Evolutionary conservation across 2,113 vertebrate genomes (phyloP).

Genomic region (Pelvicachromis taeniatus): DNA sequence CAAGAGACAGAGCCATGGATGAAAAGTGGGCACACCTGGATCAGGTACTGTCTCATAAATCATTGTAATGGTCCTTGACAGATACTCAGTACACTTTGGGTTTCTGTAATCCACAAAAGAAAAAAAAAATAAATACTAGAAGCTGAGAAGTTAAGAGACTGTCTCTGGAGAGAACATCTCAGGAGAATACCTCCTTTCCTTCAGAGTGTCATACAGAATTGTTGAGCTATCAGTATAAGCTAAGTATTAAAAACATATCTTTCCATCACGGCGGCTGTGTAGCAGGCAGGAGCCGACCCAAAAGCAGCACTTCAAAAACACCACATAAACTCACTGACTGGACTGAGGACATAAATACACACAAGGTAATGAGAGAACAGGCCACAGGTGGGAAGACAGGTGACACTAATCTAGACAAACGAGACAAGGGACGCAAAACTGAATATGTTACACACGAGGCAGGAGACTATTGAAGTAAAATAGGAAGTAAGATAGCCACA

Average conservation of each 20-base stretch:
- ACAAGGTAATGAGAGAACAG: background rate
- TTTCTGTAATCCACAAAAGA: background rate
- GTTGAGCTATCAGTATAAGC: background rate
- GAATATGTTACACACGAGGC: background rate
- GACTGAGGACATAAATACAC: background rate
- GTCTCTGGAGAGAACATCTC: background rate
- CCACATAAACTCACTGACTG: background rate
- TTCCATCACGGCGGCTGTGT: background rate
- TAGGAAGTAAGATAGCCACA: background rate
- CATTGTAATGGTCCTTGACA: background rate
- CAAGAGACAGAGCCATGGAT: constrained; percentile 59
- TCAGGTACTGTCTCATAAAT: constrained; percentile 70
- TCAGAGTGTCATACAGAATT: background rate
- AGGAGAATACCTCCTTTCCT: background rate
- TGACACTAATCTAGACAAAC: background rate
- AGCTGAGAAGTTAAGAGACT: background rate
- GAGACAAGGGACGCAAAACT: background rate
- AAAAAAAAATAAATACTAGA: background rate
- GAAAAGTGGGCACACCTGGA: constrained; percentile 75
- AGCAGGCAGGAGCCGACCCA: background rate
- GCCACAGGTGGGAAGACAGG: background rate
- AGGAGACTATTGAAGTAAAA: background rate
- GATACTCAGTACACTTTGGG: background rate
- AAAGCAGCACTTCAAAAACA: background rate
- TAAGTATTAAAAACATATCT: background rate